Evolutionary conservation across 2,113 vertebrate species (phyloP), one percentile per base, ranked within the genome.

Genomic region (Psilopsiagon aurifrons): DNA sequence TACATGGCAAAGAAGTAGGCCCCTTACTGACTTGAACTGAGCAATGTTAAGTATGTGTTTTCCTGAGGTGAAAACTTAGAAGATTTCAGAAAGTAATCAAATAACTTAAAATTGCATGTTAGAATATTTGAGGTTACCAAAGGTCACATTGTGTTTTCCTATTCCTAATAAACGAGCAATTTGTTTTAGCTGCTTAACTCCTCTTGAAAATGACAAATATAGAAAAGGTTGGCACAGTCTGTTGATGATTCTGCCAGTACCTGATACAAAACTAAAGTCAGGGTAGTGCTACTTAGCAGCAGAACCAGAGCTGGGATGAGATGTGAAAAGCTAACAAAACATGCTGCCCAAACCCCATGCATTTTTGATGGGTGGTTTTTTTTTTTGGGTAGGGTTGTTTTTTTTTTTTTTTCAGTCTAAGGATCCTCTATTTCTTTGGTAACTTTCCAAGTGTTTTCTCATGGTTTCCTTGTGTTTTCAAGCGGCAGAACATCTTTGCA

Each of bases 401-500:
- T 31, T 31, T 54, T 59, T 59, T 23, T n/a, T 80, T 39, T 93
- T 37, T 15, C 19, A 64, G 0, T 31, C 22, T 86, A 19, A 81
- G 33, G 7, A 29, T 67, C 20, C 22, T 78, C 33, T 63, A 3
- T 54, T 76, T 46, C 49, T 86, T 27, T 67, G 22, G 22, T 79
- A 39, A 46, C 31, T 96, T 95, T 79, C 23, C 17, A 63, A 91
- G 37, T 94, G 44, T 86, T 96, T 89, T 96, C 57, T 54, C 41
- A 69, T 64, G 0, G 33, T 88, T 95, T 89, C 92, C 18, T 92
- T 94, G 33, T 23, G 3, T 98, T 97, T 95, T 94, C 52, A 96
- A 99, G 98, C 96, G 98, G 98, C 75, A 98, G 98, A 87, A 98
- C 98, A 11, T 98, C 98, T 64, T 95, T 98, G 46, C 98, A 98